These are phyloP conservation scores for Lepidothrix coronata DNA, from an alignment of 2,113 vertebrate species.

Conservation along the genomic window DNA sequence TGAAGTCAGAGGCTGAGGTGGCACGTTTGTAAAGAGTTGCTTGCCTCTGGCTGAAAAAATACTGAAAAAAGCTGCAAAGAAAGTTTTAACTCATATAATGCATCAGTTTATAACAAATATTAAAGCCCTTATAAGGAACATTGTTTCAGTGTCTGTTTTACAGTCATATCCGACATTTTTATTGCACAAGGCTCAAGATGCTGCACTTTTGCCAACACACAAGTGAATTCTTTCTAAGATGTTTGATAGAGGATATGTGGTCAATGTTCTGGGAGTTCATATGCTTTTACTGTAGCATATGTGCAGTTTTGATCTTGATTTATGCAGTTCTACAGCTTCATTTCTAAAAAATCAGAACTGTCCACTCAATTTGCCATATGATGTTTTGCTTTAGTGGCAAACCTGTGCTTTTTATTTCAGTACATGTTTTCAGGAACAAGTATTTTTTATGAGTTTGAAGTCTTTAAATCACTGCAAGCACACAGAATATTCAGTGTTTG, in stretches of 20 bases:
- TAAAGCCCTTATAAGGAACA: background rate
- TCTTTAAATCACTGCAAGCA: background rate
- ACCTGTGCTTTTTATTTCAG: background rate
- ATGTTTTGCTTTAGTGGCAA: background rate
- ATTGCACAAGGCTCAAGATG: background rate
- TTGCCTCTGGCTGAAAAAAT: background rate
- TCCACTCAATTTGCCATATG: background rate
- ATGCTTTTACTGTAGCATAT: background rate
- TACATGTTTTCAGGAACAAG: background rate
- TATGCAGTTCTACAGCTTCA: background rate
- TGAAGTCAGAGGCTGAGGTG: background rate
- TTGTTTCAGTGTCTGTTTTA: background rate
- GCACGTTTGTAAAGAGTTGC: background rate
- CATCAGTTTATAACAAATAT: background rate
- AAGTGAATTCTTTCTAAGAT: background rate
- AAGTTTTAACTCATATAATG: background rate
- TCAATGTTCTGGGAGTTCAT: background rate
- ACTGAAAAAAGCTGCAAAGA: background rate
- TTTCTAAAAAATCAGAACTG: background rate
- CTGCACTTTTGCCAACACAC: background rate
- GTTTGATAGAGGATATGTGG: background rate
- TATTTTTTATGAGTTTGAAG: background rate
- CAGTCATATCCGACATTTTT: background rate
- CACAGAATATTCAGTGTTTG: background rate
- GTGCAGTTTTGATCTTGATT: background rate